Evolutionary conservation across 1,140 invertebrate species (phyloP), one percentile per base, ranked within the genome.

Genomic region (Aphis craccivora): DNA sequence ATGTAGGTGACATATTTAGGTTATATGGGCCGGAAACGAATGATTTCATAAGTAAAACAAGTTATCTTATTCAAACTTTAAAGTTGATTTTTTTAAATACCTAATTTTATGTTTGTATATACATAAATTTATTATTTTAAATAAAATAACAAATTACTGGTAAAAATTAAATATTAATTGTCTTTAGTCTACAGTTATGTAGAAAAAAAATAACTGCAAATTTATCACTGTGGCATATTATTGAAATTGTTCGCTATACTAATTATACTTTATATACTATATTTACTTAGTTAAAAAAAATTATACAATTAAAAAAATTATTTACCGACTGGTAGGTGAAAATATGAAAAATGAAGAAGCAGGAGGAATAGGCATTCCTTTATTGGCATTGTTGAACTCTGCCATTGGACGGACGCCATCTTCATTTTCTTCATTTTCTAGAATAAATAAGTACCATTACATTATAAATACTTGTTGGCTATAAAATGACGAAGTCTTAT

Each of bases 271-370:
- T 18, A n/a, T 76, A n/a, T n/a, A n/a, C n/a, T 37, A 67, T 11
- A n/a, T 35, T 23, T 37, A 22, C 6, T 0, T 37, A 83, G 2
- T 37, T 9, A 14, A 45, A 45, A 23, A 40, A 84, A 43, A 43
- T 43, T 25, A 43, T 37, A 8, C 7, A 40, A 7, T 9, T n/a
- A n/a, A 76, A 43, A 30, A 43, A 43, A 25, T 45, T 81, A 94
- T 67, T 96, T 96, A 99, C 98, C 97, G 98, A 97, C 99, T 99
- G 53, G 97, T 98, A 95, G 97, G 97, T 94, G 98, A 98, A 96
- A 99, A 99, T 95, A 99, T 96, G 96, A 99, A 99, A 96, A 99
- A 99, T 94, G 99, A 98, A 95, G 97, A 97, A 95, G 97, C 98
- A 95, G 97, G 97, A 94, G 99, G 99, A 95, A 99, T 99, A 93